Evolutionary conservation across 2,797 vertebrate species (phyloP), one percentile per base, ranked within the genome.

Genomic region (Sitta carolinensis): DNA sequence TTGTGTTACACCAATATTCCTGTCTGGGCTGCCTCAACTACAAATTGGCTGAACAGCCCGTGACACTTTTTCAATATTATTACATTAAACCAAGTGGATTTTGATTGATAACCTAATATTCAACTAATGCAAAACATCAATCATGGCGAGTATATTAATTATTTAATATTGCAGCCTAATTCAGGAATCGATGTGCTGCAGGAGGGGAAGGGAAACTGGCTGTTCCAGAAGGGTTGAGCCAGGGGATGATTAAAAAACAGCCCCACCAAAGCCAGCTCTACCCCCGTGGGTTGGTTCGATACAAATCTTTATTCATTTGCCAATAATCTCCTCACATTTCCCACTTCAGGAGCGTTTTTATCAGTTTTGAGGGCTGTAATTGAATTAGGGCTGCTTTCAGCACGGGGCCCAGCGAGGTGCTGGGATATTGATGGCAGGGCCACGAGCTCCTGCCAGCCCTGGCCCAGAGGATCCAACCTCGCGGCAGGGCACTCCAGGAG

Each of bases 61-160:
- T 99, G 99, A 99, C 99, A 99, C 98, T 99, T 99, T 99, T 99
- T 99, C 99, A 99, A 99, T 99, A 99, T 99, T 99, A 99, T 99
- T 99, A 98, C 99, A 99, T 99, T 99, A 99, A 99, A 99, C 98
- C 99, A 99, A 99, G 99, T 99, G 99, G 99, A 99, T 99, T 99
- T 99, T 99, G 99, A 99, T 99, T 99, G 99, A 99, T 99, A 99
- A 99, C 99, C 99, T 99, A 99, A 99, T 99, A 99, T 99, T 99
- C 98, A 98, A 98, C 99, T 99, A 99, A 99, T 99, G 99, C 98
- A 99, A 99, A 99, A 97, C 99, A 99, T 99, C 99, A 99, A 99
- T 99, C 99, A 99, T 97, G 98, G 99, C 99, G 98, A 99, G 99
- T 99, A 99, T 99, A 99, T 99, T 99, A 99, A 99, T 99, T 99